A percentile compares a stretch with the other conserved stretches of the same genome.
Evolutionary conservation across 1,140 invertebrate genomes (phyloP).

Genomic region (Ostrea edulis): DNA sequence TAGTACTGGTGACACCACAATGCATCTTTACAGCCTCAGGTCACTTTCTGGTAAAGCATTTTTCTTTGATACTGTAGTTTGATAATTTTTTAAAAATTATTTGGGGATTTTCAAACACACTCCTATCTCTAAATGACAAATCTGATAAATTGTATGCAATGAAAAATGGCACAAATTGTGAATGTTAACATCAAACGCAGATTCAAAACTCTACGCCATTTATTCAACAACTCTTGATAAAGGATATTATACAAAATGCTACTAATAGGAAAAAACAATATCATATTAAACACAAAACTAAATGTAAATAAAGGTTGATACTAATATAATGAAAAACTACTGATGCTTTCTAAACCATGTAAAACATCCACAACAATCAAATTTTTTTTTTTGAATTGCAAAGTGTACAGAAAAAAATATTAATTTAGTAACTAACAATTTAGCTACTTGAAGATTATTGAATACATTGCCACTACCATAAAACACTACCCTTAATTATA

Average conservation of each 20-base stretch:
- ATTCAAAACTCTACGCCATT: neutral
- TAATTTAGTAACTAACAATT: neutral
- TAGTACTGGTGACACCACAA: neutral
- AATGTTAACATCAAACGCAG: neutral
- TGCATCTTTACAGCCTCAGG: neutral
- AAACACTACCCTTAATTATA: neutral
- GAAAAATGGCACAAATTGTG: constrained; percentile 28
- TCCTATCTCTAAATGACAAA: neutral
- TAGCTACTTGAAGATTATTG: neutral
- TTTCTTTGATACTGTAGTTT: neutral
- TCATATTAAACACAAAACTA: constrained; percentile 17
- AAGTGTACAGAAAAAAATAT: neutral
- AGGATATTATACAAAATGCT: constrained; percentile 4
- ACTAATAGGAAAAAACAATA: neutral
- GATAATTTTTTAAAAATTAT: neutral
- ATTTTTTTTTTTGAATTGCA: neutral
- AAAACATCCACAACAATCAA: constrained; percentile 10
- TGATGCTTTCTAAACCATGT: neutral
- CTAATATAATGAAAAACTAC: neutral
- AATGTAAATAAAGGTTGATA: neutral
- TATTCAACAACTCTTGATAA: neutral
- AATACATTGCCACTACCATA: constrained; percentile 16
- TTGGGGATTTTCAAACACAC: constrained; percentile 1
- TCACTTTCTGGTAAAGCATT: neutral
- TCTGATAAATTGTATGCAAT: neutral